Base-by-base conservation (phyloP, 2,113 vertebrate genomes). In the Percina caprodes region DNA sequence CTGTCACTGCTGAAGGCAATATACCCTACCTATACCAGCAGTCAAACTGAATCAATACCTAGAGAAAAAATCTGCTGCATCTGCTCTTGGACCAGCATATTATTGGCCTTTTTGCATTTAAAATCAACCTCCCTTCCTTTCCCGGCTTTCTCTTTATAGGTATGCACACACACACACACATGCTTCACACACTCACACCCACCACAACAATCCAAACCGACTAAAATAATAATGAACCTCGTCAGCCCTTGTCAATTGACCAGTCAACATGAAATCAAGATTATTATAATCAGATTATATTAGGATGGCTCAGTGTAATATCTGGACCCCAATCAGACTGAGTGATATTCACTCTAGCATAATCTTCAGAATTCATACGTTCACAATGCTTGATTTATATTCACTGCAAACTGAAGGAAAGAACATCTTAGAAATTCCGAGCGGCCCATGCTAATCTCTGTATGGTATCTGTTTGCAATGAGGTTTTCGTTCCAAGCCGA, bases 211-310 rank as follows among this genome's bases (percentile, higher is more conserved):
- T 8, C 26, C 72, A 71, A 80, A 59, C 56, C 26, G 69, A 66
- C 61, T 52, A 42, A 79, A 78, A 71, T 59, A 54, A 82, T 79
- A 72, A 75, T 65, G 24, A 88, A 24, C 59, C 74, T 42, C 73
- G 51, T 48, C 60, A 19, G 11, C 33, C 76, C 62, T 56, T 69
- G 80, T 88, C 86, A 74, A 78, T 87, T 42, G 70, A 85, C 48
- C 60, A 3, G 61, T 69, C 16, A 35, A 83, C 82, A 66, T 51
- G 58, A 69, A 85, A 84, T 90, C 88, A 73, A 86, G 86, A 77
- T 48, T n/a, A n/a, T n/a, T n/a, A 18, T 84, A 82, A 87, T 87
- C 87, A 84, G 77, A 87, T 71, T 69, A 72, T 82, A 85, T 79
- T 60, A 71, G 74, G 8, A 8, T 23, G 54, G 76, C 74, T 76